Conservation (phyloP, 2,888 invertebrate species). For the Drosophila flavopinicola region DNA sequence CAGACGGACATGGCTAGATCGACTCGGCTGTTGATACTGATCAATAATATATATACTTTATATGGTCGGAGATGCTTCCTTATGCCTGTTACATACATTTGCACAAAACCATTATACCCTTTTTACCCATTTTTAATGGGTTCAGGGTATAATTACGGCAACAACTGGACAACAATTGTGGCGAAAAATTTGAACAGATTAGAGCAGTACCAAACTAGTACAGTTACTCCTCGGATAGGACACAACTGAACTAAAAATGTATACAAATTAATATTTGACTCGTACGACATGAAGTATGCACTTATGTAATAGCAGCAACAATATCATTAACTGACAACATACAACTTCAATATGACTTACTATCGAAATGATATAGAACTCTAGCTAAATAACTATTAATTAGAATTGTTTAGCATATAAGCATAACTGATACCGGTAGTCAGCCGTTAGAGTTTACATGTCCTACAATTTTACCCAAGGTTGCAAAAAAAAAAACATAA, state of each 20-base stretch:
- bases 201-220: conserved; percentile 23
- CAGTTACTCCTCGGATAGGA: conserved; percentile 45
- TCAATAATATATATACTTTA: too few relatives aligned
- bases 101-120: too few relatives aligned
- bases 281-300: conserved; percentile 25
- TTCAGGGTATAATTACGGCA: too few relatives aligned
- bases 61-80: too few relatives aligned
- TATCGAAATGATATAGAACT: conserved; percentile 15
- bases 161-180: conserved; percentile 35
- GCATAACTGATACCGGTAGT: conserved; percentile 53
- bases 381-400: conserved; percentile 24
- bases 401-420: conserved; percentile 55
- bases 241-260: conserved; percentile 44
- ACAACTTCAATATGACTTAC: conserved; percentile 24
- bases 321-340: conserved; percentile 4
- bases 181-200: conserved; percentile 28
- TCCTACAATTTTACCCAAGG: conserved; percentile 30
- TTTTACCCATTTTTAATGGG: too few relatives aligned
- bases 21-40: too few relatives aligned
- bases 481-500: conserved; percentile 11
- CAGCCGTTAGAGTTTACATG: conserved; percentile 58
- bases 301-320: conserved; percentile 6
- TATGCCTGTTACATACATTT: too few relatives aligned
- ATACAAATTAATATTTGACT: conserved; percentile 20
- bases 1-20: too few relatives aligned